A percentile compares a stretch with the other conserved stretches of the same genome.
Evolutionary conservation across 2,113 vertebrate species (phyloP).

Genomic region (Saccopteryx bilineata): DNA sequence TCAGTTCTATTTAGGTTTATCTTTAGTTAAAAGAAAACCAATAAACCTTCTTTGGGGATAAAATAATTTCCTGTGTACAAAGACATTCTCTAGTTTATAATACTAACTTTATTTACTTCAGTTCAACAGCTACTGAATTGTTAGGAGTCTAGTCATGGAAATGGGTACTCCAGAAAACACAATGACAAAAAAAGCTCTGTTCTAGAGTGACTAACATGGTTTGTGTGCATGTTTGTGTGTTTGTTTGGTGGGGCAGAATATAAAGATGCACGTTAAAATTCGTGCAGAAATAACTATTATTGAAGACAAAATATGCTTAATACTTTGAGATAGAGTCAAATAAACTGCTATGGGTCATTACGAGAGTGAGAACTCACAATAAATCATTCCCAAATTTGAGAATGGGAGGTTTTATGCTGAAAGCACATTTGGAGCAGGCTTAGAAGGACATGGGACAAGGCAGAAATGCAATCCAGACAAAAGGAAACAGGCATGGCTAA

Average conservation of each 20-base stretch:
- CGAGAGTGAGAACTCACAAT: background rate
- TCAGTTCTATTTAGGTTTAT: background rate
- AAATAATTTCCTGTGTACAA: background rate
- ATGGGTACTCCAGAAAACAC: background rate
- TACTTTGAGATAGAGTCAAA: background rate
- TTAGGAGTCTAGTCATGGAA: background rate
- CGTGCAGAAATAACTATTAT: background rate
- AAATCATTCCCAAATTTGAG: background rate
- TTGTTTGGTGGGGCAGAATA: background rate
- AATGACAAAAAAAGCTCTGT: background rate
- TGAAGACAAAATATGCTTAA: background rate
- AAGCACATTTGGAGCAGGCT: background rate
- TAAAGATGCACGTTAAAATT: background rate
- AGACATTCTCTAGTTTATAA: slow-evolving; percentile 11
- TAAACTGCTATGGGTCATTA: background rate
- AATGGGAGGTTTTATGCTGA: slow-evolving; percentile 16
- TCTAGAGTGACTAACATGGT: background rate
- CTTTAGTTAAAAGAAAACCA: background rate
- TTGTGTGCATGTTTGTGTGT: background rate
- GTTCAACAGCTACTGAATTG: background rate
- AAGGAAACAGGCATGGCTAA: background rate
- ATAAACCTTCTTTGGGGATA: background rate
- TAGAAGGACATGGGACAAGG: background rate
- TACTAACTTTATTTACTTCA: slow-evolving; percentile 43
- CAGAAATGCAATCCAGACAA: background rate